Percentiles rank a stretch among this genome's conserved stretches.
These are phyloP conservation scores for Acanthosoma haemorrhoidale DNA, from an alignment of 2,888 invertebrate species.

Conservation along the genomic window DNA sequence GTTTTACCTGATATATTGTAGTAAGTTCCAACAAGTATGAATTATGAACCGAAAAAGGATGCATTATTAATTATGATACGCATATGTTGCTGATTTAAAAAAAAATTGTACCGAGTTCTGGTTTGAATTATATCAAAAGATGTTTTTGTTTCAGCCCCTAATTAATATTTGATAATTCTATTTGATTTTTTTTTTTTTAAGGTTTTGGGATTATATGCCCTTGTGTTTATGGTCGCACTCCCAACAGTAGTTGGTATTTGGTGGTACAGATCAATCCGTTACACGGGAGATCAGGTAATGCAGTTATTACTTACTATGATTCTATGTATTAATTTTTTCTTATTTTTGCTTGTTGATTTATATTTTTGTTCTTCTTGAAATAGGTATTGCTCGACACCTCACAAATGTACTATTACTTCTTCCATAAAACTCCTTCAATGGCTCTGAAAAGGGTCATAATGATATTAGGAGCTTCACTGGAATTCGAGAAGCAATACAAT, in stretches of 20 bases:
- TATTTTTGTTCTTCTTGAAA: neutral
- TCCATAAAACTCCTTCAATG: slow-evolving; percentile 94
- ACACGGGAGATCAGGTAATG: slow-evolving; percentile 83
- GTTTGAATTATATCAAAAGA: no score
- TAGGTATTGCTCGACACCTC: slow-evolving; percentile 92
- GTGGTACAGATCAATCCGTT: slow-evolving; percentile 98
- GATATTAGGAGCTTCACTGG: slow-evolving; percentile 93
- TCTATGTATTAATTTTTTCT: neutral
- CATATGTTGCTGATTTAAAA: no score
- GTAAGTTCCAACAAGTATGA: no score
- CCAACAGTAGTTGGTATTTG: slow-evolving; percentile 89
- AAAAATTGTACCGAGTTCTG: no score
- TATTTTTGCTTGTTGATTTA: neutral
- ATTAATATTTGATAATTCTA: neutral
- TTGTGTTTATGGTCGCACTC: slow-evolving; percentile 96
- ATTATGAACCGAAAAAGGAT: no score
- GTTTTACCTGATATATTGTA: no score
- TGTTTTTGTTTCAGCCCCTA: no score
- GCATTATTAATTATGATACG: no score
- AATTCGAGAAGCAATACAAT: slow-evolving; percentile 91
- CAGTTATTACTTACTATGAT: neutral
- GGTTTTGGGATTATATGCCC: slow-evolving; percentile 82
- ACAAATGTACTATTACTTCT: slow-evolving; percentile 90
- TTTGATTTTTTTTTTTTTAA: slow-evolving; percentile 40
- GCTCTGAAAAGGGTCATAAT: slow-evolving; percentile 89